Base-by-base conservation (phyloP, 2,113 vertebrate species). In the Anguilla rostrata region DNA sequence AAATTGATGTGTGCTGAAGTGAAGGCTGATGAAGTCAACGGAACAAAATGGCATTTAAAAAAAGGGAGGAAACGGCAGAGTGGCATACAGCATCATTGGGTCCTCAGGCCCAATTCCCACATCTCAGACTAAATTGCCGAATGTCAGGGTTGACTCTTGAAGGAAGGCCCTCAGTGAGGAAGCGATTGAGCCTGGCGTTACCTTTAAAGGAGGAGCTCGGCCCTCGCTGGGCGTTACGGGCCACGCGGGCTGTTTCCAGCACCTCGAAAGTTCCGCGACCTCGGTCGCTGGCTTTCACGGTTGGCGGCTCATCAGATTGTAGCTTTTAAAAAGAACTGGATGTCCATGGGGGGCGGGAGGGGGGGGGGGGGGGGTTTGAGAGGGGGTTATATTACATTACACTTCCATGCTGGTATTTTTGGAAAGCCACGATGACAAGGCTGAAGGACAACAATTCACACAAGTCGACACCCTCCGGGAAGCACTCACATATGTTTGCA, bases 21-120 rank as follows among this genome's bases (percentile, higher is more conserved):
- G 83, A 39, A 60, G 82, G 86, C 82, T 87, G 86, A 88, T 88
- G 85, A 86, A 84, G 85, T 88, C 84, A 78, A 83, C 75, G 11
- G n/a, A 34, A 34, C 66, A 75, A 75, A 34, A 75, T n/a, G n/a
- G n/a, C 66, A 75, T 75, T 75, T 29, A 29, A 80, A 56, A 87
- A 82, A 60, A 83, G 29, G 85, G 85, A 71, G 86, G 16, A 29
- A 78, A 81, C n/a, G 5, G 7, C 8, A 75, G n/a, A 75, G 66
- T 29, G 66, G 9, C 9, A 60, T 53, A 86, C 26, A 82, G 29
- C 4, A 53, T 56, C 41, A 43, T 82, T 82, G 26, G 46, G 46
- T 81, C 57, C 3, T 75, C 43, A 22, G 83, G 83, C 15, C 53
- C 49, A 39, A 29, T 84, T 66, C 79, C 82, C 83, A 39, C 16